Evolutionary conservation across 2,888 invertebrate species (phyloP).

Genomic region (Drosophila demipolita): DNA sequence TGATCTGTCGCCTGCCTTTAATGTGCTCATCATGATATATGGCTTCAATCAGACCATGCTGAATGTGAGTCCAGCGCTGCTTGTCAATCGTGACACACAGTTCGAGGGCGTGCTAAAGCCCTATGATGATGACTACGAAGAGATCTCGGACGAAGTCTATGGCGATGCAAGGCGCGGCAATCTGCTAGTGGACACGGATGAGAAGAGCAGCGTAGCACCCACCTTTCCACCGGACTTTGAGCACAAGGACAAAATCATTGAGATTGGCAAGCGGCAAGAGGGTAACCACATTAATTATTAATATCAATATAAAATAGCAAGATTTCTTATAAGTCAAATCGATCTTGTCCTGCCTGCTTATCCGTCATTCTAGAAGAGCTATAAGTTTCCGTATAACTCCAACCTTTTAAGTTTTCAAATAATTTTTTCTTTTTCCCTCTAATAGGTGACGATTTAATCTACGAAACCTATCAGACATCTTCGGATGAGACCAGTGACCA

Average conservation of each 20-base stretch:
- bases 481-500: slow-evolving; percentile 32
- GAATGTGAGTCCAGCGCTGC: slow-evolving; percentile 61
- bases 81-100: slow-evolving; percentile 71
- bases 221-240: slow-evolving; percentile 35
- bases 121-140: slow-evolving; percentile 3
- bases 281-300: slow-evolving; percentile 49
- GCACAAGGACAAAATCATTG: slow-evolving; percentile 69
- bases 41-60: slow-evolving; percentile 71
- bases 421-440: background rate
- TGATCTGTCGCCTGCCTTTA: slow-evolving; percentile 48
- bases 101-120: slow-evolving; percentile 66
- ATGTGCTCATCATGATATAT: slow-evolving; percentile 76
- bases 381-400: background rate
- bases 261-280: slow-evolving; percentile 73
- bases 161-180: slow-evolving; percentile 12
- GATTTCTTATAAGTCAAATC: background rate
- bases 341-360: background rate
- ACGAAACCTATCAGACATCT: slow-evolving; percentile 74
- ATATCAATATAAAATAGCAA: background rate
- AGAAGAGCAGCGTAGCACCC: slow-evolving; percentile 12
- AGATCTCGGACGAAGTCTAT: background rate
- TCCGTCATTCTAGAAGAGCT: background rate
- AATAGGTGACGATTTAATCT: slow-evolving; percentile 76
- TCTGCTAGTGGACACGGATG: slow-evolving; percentile 27
- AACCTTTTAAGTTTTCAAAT: background rate